Base-by-base conservation (phyloP, 2,113 vertebrate genomes). In the Lucifuga dentata region DNA sequence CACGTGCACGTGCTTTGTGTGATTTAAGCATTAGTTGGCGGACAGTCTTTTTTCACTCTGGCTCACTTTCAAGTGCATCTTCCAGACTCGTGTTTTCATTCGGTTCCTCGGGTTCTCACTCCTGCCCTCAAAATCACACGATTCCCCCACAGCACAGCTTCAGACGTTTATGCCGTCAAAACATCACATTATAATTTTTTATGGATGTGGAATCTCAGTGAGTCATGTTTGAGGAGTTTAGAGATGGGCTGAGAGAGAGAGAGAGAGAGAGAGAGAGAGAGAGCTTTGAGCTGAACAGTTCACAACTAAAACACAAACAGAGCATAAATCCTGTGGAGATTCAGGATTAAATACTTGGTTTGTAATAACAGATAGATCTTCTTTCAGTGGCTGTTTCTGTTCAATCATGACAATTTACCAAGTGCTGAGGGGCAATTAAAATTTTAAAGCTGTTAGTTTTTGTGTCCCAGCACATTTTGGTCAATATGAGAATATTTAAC, bases 81-180 rank as follows among this genome's bases (percentile, higher is more conserved):
- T 52, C 16, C 32, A 50, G 56, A 20, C 58, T 52, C 33, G 21
- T 24, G 40, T 9, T 63, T 39, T 19, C 19, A 13, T 29, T 10
- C 23, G 62, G 33, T 59, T 60, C 32, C 59, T 40, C 2, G 16
- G 40, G 39, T 62, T 65, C 23, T 12, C 17, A 23, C 19, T 24
- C 50, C 50, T 68, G 46, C n/a, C 44, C 38, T 52, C 50, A 69
- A 77, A 84, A 83, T 83, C 43, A 36, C 60, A 73, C 74, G 67
- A 40, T 74, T 78, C 63, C 56, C 51, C 44, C 69, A 73, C 83
- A 80, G 60, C 78, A 78, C 75, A 65, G 65, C 72, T 51, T 81
- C 68, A 73, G 69, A 82, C 68, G 43, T 78, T 73, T 84, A 64
- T 44, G 38, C 41, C 35, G 12, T 75, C 60, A 85, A 77, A 77